Conservation (phyloP, 2,888 invertebrate genomes). For the Ommatoiulus sabulosus region DNA sequence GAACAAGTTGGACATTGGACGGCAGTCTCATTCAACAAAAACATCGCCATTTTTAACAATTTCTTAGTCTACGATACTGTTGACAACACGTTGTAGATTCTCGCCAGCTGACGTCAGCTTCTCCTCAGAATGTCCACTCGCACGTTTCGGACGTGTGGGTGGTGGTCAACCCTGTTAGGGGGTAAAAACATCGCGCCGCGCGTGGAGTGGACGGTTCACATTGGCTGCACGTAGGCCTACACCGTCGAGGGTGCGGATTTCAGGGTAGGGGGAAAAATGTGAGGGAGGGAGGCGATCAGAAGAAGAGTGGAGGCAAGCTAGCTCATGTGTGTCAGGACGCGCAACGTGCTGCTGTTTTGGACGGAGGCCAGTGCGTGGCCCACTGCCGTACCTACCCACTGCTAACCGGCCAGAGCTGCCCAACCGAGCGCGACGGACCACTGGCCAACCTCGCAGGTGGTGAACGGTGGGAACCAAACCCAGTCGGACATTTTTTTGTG, state of each 20-base stretch:
- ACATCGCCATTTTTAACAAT: too few species aligned
- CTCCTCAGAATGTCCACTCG: neutral
- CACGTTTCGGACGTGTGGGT: conserved; percentile 22
- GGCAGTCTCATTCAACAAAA: too few species aligned
- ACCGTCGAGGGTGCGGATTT: conserved; percentile 11
- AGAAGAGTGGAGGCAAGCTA: conserved; percentile 15
- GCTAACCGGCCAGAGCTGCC: neutral
- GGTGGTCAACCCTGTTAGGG: neutral
- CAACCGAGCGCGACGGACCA: neutral
- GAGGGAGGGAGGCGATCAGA: conserved; percentile 39
- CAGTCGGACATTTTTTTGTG: neutral
- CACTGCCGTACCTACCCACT: conserved; percentile 40
- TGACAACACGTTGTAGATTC: too few species aligned
- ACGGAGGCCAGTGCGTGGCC: conserved; percentile 10
- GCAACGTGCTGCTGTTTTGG: neutral
- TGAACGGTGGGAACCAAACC: neutral
- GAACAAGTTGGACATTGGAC: too few species aligned
- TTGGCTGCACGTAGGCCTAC: neutral
- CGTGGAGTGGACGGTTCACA: neutral
- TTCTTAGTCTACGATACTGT: too few species aligned
- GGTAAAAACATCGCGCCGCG: neutral
- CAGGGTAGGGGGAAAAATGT: neutral
- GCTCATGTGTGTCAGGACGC: conserved; percentile 25
- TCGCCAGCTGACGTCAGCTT: neutral
- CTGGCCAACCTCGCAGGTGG: neutral